Percentiles rank a stretch among this genome's conserved stretches.
Conservation (phyloP, 2,113 vertebrate species). For the Microcebus jonahi region DNA sequence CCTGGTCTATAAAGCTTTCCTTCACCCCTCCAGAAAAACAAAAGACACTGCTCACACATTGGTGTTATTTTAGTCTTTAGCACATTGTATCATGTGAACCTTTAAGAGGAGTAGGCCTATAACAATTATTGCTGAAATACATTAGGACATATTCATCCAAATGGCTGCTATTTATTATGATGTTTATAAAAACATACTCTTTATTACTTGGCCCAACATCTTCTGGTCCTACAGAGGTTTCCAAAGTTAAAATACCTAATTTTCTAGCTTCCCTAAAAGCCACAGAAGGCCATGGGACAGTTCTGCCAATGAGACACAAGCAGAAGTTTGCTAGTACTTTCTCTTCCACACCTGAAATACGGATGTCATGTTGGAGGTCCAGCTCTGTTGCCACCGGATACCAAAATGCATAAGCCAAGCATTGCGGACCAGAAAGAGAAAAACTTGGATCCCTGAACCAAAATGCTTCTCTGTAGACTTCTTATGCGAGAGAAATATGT, state of each 20-base stretch:
- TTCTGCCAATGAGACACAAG: not conserved
- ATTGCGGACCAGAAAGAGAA: not conserved
- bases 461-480: not conserved
- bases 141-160: not conserved
- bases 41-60: not conserved
- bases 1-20: not conserved
- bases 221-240: not conserved
- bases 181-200: not conserved
- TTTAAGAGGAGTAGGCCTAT: not conserved
- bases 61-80: not conserved
- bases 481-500: not conserved
- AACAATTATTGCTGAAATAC: not conserved
- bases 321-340: not conserved
- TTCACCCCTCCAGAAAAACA: not conserved
- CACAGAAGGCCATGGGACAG: not conserved
- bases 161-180: not conserved
- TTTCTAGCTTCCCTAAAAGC: not conserved
- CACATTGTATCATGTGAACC: not conserved
- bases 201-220: not conserved
- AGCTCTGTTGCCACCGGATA: not conserved
- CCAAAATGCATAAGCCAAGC: not conserved
- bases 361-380: rapidly evolving
- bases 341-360: not conserved
- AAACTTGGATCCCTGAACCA: not conserved
- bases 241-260: not conserved